Evolutionary conservation across 2,888 invertebrate genomes (phyloP), one percentile per base, ranked within the genome.

Genomic region (Apamea epomidion): DNA sequence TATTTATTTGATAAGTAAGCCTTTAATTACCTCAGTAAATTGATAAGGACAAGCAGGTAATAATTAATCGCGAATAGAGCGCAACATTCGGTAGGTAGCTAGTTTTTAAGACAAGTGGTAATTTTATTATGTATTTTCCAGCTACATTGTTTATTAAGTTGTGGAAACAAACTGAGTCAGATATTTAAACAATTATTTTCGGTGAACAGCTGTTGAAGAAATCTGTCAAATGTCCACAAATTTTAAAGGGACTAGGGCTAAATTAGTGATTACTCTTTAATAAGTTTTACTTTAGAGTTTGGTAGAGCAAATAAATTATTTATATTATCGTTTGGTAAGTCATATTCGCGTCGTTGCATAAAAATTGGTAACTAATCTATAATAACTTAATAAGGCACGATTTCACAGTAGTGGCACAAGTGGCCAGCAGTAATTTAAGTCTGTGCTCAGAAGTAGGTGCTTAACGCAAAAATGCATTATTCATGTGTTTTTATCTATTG

Each of bases 1-100:
- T 87, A 88, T 89, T 90, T 86, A 88, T 90, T 91, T 91, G 92
- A 92, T 92, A 92, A 89, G 85, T 83, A 85, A 90, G 78, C 87
- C 91, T 91, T 92, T 92, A 91, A 92, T 92, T 92, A 89, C 88
- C 85, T 88, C 81, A 83, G 87, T 85, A 85, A 84, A 88, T 90
- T 92, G 92, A 93, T 93, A 93, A 91, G 87, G 76, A 64, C 86
- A 78, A 71, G 79, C 76, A 83, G 62, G 54, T 82, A 62, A 69
- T 76, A 45, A 69, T 58, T 21, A 42, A 87, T 82, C 51, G 72
- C 73, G 65, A 78, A 80, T 76, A 72, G 65, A 71, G 76, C 62
- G 54, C 65, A 75, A 74, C 70, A 87, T 71, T 80, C 42, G 62
- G 70, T 84, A 80, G 58, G 68, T 84, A 80, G 81, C 62, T 54